phyloP scores from a whole-genome alignment of 2,113 vertebrate species.

The Egretta garzetta region DNA sequence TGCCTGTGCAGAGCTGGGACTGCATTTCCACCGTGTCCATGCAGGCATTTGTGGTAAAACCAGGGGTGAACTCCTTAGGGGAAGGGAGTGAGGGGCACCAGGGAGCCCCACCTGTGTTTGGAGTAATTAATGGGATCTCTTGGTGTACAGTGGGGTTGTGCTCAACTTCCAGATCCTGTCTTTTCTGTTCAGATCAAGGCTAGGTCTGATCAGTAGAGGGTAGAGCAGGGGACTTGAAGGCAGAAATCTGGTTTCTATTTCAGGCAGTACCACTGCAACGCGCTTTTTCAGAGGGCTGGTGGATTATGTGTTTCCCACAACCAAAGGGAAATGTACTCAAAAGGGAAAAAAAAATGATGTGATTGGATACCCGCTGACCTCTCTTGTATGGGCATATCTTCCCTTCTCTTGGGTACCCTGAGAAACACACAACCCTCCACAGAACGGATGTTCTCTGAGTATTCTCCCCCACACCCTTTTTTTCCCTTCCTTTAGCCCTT shows the following conservation, averaged over 20 bases:
- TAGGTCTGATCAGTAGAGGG: background rate
- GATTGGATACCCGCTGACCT: conserved; percentile 50
- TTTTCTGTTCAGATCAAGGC: background rate
- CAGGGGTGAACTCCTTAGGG: background rate
- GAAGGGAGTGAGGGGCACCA: background rate
- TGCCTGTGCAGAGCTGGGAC: background rate
- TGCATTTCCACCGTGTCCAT: background rate
- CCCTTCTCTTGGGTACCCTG: conserved; percentile 41
- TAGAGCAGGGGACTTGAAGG: background rate
- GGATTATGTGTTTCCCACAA: conserved; percentile 26
- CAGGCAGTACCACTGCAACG: background rate
- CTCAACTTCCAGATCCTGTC: background rate
- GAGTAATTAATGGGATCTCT: background rate
- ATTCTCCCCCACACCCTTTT: background rate
- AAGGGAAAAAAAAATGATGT: conserved; percentile 40
- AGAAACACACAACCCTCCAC: conserved; percentile 9
- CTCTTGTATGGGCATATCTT: conserved; percentile 21
- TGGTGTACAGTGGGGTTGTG: background rate
- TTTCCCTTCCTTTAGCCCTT: background rate
- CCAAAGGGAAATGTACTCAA: conserved; percentile 28
- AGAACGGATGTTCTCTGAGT: conserved; percentile 20
- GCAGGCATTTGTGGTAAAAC: background rate
- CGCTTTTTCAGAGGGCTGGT: background rate
- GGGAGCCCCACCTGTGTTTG: background rate
- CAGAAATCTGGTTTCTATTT: conserved; percentile 29